Evolutionary conservation across 2,113 vertebrate species (phyloP).

Genomic region (Lethenteron camtschaticum): DNA sequence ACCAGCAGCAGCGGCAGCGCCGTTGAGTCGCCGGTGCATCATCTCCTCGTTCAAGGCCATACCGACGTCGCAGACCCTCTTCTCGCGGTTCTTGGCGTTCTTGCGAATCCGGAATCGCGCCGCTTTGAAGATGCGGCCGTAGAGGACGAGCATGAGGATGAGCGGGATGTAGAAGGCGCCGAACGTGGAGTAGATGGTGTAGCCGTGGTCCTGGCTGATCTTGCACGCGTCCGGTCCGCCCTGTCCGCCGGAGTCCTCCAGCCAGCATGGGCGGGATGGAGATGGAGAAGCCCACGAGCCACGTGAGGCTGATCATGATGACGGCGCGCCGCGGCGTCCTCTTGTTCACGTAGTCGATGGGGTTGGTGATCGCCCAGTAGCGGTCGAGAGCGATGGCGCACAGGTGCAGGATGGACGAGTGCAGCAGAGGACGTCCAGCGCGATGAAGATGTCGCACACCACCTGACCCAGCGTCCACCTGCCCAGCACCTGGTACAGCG

Average conservation of each 20-base stretch:
- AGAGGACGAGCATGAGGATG: constrained; percentile 79
- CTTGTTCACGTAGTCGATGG: constrained; percentile 91
- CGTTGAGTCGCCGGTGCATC: too few relatives aligned
- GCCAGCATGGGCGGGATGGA: constrained; percentile 91
- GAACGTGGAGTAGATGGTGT: constrained; percentile 95
- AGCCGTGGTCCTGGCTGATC: constrained; percentile 85
- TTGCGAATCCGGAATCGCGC: constrained; percentile 85
- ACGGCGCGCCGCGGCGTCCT: constrained; percentile 70
- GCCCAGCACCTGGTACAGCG: constrained; percentile 82
- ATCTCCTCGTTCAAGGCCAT: too few relatives aligned
- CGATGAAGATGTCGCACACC: constrained; percentile 82
- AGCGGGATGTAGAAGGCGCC: constrained; percentile 94
- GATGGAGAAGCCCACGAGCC: constrained; percentile 83
- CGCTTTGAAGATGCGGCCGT: constrained; percentile 74
- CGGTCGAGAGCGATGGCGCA: constrained; percentile 92
- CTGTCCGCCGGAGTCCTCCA: constrained; percentile 85
- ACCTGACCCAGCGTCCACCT: constrained; percentile 91
- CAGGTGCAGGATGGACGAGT: constrained; percentile 95
- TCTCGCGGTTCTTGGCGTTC: constrained; percentile 58
- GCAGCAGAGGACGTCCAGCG: constrained; percentile 85
- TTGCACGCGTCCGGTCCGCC: constrained; percentile 61
- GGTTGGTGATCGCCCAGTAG: constrained; percentile 94
- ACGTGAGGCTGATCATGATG: constrained; percentile 66
- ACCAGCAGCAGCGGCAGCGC: too few relatives aligned
- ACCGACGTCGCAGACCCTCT: constrained; percentile 10